Evolutionary conservation across 1,140 invertebrate genomes (phyloP).

Genomic region (Pseudomyrmex flavicornis): DNA sequence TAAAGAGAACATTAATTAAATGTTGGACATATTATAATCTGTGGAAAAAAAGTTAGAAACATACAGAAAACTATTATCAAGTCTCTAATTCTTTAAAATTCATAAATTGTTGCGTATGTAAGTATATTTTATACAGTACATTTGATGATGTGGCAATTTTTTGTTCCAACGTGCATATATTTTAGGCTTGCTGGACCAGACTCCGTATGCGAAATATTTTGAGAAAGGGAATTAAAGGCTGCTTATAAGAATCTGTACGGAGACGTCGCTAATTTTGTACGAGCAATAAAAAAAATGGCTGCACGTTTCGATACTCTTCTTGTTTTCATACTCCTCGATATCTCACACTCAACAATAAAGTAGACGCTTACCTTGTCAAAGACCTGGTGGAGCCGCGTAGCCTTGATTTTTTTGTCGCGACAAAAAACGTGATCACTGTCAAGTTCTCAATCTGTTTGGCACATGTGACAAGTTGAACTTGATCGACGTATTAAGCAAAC

Average conservation of each 20-base stretch:
- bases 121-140: too few relatives aligned
- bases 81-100: too few relatives aligned
- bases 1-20: too few relatives aligned
- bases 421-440: not conserved
- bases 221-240: not conserved
- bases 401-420: not conserved
- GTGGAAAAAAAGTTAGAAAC: too few relatives aligned
- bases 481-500: not conserved
- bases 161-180: too few relatives aligned
- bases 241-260: not conserved
- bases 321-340: not conserved
- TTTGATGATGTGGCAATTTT: too few relatives aligned
- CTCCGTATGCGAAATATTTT: not conserved
- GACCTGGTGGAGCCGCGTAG: not conserved
- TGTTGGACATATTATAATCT: too few relatives aligned
- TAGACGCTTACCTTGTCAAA: not conserved
- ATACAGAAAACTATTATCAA: too few relatives aligned
- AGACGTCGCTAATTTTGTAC: not conserved
- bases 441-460: not conserved
- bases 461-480: not conserved
- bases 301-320: not conserved
- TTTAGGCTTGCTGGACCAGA: too few relatives aligned
- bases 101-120: too few relatives aligned
- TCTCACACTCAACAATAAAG: not conserved
- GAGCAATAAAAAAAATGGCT: not conserved